phyloP scores from a whole-genome alignment of 2,888 invertebrate species.

The Poecilobothrus nobilitatus region DNA sequence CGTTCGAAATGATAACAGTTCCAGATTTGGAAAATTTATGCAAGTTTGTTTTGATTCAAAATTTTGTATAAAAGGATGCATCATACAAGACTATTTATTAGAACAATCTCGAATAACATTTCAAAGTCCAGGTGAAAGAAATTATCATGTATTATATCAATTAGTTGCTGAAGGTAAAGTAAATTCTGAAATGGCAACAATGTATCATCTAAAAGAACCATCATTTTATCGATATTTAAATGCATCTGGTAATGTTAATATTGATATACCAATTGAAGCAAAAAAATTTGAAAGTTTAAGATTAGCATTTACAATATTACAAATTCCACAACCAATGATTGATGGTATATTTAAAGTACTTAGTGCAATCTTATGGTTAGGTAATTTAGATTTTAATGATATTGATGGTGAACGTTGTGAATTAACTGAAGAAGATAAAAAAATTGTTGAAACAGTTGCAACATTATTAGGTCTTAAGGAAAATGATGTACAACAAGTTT shows the following conservation, averaged over 20 bases:
- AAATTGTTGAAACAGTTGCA: constrained; percentile 64
- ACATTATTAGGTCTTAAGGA: constrained; percentile 65
- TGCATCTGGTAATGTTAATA: constrained; percentile 63
- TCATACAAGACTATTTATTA: constrained; percentile 81
- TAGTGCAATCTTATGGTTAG: constrained; percentile 83
- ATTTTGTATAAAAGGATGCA: constrained; percentile 84
- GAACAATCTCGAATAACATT: constrained; percentile 87
- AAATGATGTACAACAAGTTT: constrained; percentile 66
- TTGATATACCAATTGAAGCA: constrained; percentile 58
- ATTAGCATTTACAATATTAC: constrained; percentile 79
- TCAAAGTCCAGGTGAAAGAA: constrained; percentile 77
- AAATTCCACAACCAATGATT: constrained; percentile 76
- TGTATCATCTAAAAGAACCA: constrained; percentile 64
- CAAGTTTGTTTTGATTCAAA: constrained; percentile 84
- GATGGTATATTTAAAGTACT: constrained; percentile 82
- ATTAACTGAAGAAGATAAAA: constrained; percentile 59
- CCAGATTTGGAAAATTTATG: constrained; percentile 92
- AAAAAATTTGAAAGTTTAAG: constrained; percentile 73
- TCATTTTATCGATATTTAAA: constrained; percentile 75
- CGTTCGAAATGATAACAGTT: constrained; percentile 86
- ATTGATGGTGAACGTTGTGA: constrained; percentile 80
- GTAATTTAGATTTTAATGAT: constrained; percentile 76
- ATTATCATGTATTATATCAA: constrained; percentile 89
- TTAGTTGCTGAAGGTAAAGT: constrained; percentile 77
- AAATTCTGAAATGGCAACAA: constrained; percentile 65